phyloP scores from a whole-genome alignment of 2,797 vertebrate genomes.

The Mormyrus hasselquistii region DNA sequence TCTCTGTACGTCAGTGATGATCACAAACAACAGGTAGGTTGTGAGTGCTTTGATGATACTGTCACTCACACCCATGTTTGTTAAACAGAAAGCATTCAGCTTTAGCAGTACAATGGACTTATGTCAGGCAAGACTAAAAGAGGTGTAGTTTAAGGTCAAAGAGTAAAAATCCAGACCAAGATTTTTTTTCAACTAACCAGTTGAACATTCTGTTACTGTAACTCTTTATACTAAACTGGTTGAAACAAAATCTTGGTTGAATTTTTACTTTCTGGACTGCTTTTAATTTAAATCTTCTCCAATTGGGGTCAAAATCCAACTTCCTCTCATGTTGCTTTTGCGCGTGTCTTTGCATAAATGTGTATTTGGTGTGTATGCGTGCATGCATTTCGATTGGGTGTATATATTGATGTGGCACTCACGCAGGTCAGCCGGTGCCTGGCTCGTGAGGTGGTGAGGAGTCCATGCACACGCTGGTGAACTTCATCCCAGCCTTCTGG shows the following conservation, averaged over 20 bases:
- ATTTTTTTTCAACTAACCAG: not conserved
- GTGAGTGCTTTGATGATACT: not conserved
- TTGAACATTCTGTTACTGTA: not conserved
- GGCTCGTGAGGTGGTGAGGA: slow-evolving; percentile 65
- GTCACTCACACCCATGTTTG: not conserved
- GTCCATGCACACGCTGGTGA: slow-evolving; percentile 61
- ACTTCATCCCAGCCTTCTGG: slow-evolving; percentile 62
- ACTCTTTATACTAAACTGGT: not conserved
- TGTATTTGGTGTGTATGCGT: not conserved
- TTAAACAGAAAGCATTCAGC: not conserved
- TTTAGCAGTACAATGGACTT: not conserved
- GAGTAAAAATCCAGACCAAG: not conserved
- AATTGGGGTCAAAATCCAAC: not conserved
- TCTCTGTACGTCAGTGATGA: not conserved
- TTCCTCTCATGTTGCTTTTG: not conserved
- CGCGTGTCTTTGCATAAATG: not conserved
- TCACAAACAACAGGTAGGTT: not conserved
- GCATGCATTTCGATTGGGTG: not conserved
- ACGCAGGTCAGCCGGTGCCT: slow-evolving; percentile 55
- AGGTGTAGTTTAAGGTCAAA: not conserved
- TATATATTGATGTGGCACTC: slow-evolving; percentile 38
- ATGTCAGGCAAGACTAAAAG: not conserved
- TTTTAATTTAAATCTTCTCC: not conserved
- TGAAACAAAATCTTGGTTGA: not conserved
- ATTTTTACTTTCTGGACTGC: not conserved